phyloP scores from a whole-genome alignment of 2,113 vertebrate species.

The Stegastes partitus region DNA sequence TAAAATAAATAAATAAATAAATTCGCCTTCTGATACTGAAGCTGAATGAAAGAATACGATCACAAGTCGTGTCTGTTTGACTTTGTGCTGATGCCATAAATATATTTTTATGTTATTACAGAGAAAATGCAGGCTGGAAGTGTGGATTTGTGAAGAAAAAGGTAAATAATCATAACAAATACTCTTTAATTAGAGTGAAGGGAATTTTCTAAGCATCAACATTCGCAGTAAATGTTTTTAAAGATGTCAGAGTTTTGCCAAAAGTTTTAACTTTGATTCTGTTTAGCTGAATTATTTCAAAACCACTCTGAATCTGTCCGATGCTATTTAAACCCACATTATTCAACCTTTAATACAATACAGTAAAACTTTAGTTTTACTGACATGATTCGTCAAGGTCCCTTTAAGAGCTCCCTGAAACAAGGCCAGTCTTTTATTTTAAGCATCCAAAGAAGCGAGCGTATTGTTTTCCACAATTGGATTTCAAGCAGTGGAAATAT shows the following conservation, averaged over 20 bases:
- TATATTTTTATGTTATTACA: not conserved
- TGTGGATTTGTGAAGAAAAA: too few relatives aligned
- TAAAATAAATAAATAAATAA: too few relatives aligned
- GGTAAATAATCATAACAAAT: too few relatives aligned
- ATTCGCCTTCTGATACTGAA: too few relatives aligned
- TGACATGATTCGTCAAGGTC: constrained; percentile 1
- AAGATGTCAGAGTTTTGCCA: too few relatives aligned
- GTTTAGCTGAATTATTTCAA: constrained; percentile 5
- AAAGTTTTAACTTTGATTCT: constrained; percentile 3
- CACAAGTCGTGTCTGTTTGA: too few relatives aligned
- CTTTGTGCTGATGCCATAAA: not conserved
- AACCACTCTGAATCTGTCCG: not conserved
- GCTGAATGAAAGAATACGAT: too few relatives aligned
- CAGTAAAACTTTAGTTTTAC: not conserved
- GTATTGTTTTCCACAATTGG: constrained; percentile 30
- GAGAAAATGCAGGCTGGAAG: too few relatives aligned
- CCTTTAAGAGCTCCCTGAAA: constrained; percentile 9
- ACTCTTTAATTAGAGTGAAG: too few relatives aligned
- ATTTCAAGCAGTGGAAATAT: constrained; percentile 21
- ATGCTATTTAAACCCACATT: constrained; percentile 26
- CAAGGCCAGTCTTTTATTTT: constrained; percentile 16
- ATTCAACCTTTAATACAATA: not conserved
- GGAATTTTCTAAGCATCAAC: too few relatives aligned
- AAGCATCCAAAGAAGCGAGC: not conserved
- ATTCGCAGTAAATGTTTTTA: too few relatives aligned